Evolutionary conservation across 2,113 vertebrate genomes (phyloP).

Genomic region (Rhizomys pruinosus): DNA sequence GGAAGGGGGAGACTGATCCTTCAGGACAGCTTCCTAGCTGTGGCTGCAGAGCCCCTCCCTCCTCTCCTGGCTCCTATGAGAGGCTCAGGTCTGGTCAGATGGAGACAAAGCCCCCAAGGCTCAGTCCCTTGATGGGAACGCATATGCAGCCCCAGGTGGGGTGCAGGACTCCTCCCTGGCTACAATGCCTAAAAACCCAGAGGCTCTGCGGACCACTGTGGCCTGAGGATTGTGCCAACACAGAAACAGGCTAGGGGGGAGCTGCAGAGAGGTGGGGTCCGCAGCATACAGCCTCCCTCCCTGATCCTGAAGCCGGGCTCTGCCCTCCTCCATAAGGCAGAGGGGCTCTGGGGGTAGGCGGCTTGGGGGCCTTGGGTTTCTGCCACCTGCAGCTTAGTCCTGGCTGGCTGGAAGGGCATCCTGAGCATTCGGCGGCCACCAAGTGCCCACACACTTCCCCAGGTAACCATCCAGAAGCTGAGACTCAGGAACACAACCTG

Average conservation of each 20-base stretch:
- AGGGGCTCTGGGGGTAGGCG: neutral
- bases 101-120: rapidly evolving
- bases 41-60: neutral
- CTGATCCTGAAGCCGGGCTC: neutral
- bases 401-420: neutral
- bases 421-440: rapidly evolving
- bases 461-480: neutral
- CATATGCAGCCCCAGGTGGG: neutral
- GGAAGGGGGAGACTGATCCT: neutral
- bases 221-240: constrained; percentile 33
- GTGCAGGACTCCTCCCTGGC: neutral
- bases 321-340: neutral
- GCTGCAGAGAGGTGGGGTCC: neutral
- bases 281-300: neutral
- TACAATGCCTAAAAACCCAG: neutral
- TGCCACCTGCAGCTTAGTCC: neutral
- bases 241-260: neutral
- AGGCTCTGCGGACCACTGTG: neutral
- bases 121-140: neutral
- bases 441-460: neutral
- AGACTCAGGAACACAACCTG: neutral
- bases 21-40: neutral
- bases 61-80: neutral
- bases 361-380: neutral
- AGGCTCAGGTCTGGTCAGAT: neutral